Evolutionary conservation across 2,797 vertebrate genomes (phyloP), one percentile per base, ranked within the genome.

Genomic region (Lutjanus campechanus): DNA sequence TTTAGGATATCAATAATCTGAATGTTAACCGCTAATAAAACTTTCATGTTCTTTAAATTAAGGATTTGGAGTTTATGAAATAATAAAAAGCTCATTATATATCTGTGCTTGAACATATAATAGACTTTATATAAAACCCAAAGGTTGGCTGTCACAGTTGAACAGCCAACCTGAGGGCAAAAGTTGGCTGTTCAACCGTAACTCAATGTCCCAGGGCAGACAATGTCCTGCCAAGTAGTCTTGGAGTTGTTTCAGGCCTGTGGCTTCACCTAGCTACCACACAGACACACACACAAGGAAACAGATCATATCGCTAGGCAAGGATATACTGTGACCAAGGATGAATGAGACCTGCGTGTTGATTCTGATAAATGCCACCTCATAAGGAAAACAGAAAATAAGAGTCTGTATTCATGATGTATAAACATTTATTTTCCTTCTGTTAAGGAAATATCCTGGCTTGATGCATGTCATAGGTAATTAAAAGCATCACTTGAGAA

Each of bases 211-310:
- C 17, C 69, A 46, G 61, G 66, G 54, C 69, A 72, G 69, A 61
- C 55, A 41, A 51, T 67, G 55, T 76, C 72, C 68, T 85, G 76
- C 80, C 73, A 76, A 80, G 43, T 43, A 7, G 61, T 74, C 19
- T 79, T 83, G 69, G 84, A 85, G 58, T 54, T 19, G 77, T 82
- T 80, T 82, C 69, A 78, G 67, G 47, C 49, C 44, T 68, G 76
- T 53, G 61, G 61, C 44, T 66, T 84, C 59, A 67, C 60, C 40
- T 47, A 64, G 6, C 56, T 29, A 46, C 12, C 41, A 46, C 71
- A 67, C 67, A 73, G 55, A 66, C 60, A 77, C 71, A 76, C 40
- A 72, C 46, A 61, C 40, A 56, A 41, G 15, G 6, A 72, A 55
- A 59, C 47, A 9, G 76, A 87, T 87, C 51, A 43, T 74, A 66